phyloP scores from a whole-genome alignment of 2,113 vertebrate species.

The Eubucco bourcierii region DNA sequence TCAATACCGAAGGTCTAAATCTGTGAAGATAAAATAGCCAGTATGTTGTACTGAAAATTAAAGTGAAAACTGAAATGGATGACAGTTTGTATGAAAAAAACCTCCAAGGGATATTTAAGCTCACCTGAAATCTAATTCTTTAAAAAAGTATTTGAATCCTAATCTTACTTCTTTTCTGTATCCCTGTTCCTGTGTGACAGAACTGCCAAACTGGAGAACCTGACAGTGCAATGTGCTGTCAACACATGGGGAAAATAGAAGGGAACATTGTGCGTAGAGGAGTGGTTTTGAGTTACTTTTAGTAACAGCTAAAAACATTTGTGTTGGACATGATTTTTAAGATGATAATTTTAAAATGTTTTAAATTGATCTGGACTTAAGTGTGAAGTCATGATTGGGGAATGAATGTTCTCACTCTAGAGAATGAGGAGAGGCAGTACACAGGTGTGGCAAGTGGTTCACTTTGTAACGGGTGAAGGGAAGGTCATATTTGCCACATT shows the following conservation, averaged over 20 bases:
- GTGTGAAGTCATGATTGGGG: neutral
- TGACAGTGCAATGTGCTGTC: constrained; percentile 40
- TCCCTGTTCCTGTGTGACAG: neutral
- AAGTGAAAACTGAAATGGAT: neutral
- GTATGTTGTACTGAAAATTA: neutral
- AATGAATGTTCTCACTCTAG: neutral
- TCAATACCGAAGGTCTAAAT: neutral
- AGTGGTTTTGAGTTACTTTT: constrained; percentile 20
- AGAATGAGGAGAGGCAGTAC: neutral
- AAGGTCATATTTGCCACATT: neutral
- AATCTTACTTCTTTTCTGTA: neutral
- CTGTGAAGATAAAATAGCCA: neutral
- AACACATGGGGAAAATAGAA: constrained; percentile 34
- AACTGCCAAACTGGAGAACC: constrained; percentile 15
- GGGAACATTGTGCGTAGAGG: neutral
- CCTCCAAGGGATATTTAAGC: neutral
- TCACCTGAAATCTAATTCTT: neutral
- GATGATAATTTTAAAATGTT: neutral
- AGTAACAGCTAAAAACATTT: constrained; percentile 5
- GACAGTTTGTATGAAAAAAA: neutral
- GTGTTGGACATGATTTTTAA: neutral
- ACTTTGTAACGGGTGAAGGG: neutral
- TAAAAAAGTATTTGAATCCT: neutral
- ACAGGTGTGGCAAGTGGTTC: neutral
- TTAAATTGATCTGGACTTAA: neutral